Percentiles rank a stretch among this genome's conserved stretches.
These are phyloP conservation scores for Callosobruchus maculatus DNA, from an alignment of 2,888 invertebrate species.

Conservation along the genomic window DNA sequence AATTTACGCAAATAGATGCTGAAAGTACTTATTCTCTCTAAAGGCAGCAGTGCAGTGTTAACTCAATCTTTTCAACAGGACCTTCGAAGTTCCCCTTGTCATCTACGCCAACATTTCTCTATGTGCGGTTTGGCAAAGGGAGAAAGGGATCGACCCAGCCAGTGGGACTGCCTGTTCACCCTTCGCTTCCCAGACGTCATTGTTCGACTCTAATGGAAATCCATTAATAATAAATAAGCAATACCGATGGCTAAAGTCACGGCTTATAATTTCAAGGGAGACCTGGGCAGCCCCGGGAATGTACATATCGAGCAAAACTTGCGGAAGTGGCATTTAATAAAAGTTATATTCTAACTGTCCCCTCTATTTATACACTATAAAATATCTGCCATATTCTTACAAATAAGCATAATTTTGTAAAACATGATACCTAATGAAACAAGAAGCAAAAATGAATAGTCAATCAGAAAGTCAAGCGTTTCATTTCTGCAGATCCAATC, in stretches of 20 bases:
- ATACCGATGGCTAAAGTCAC: slow-evolving; percentile 18
- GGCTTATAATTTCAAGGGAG: neutral
- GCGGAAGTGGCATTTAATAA: neutral
- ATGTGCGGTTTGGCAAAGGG: neutral
- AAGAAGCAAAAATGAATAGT: too few species aligned
- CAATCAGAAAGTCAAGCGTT: too few species aligned
- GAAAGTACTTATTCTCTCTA: too few species aligned
- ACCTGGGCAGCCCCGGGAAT: neutral
- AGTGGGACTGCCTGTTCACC: slow-evolving; percentile 18
- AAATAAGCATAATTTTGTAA: too few species aligned
- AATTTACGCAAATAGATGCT: too few species aligned
- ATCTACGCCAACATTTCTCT: slow-evolving; percentile 12
- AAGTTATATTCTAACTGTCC: too few species aligned
- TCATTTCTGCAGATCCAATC: too few species aligned
- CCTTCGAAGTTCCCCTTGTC: neutral
- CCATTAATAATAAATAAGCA: slow-evolving; percentile 47
- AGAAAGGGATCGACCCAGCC: neutral
- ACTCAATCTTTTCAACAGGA: too few species aligned
- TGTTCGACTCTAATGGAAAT: slow-evolving; percentile 44
- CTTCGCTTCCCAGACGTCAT: slow-evolving; percentile 32
- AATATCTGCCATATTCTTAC: too few species aligned
- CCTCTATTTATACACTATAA: too few species aligned
- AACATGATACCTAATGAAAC: too few species aligned
- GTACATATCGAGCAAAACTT: neutral
- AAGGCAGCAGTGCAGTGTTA: too few species aligned